Evolutionary conservation across 2,888 invertebrate species (phyloP).

Genomic region (Cyclophora albipunctata): DNA sequence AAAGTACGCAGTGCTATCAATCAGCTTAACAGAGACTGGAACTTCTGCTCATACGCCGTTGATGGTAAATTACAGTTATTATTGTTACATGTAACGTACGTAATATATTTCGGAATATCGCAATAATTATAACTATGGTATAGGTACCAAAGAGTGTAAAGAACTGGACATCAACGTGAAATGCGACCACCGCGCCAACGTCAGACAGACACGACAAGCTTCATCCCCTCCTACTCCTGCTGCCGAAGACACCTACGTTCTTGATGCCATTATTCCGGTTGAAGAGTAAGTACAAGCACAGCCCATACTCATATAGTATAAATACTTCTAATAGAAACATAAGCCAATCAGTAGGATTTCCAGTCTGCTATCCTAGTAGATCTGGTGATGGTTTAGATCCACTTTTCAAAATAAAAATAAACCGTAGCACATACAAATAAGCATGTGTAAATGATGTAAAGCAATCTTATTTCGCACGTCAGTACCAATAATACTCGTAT

Average conservation of each 20-base stretch:
- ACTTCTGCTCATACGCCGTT: conserved; percentile 93
- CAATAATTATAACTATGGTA: background rate
- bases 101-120: no score
- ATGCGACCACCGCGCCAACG: conserved; percentile 86
- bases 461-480: conserved; percentile 13
- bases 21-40: conserved; percentile 95
- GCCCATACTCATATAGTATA: background rate
- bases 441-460: conserved; percentile 29
- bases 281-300: conserved; percentile 82
- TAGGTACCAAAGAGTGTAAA: conserved; percentile 88
- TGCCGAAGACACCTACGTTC: conserved; percentile 86
- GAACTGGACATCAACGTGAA: conserved; percentile 93
- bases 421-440: conserved; percentile 26
- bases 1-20: conserved; percentile 92
- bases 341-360: conserved; percentile 1
- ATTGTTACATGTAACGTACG: background rate
- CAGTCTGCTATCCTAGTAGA: conserved; percentile 6
- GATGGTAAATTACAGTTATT: conserved; percentile 75
- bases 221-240: conserved; percentile 71
- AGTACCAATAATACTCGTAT: conserved; percentile 5
- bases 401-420: conserved; percentile 4
- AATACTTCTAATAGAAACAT: background rate
- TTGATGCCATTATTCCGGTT: conserved; percentile 88
- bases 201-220: conserved; percentile 79
- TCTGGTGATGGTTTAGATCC: conserved; percentile 33